phyloP scores from a whole-genome alignment of 2,113 vertebrate genomes.

The Propithecus coquereli region DNA sequence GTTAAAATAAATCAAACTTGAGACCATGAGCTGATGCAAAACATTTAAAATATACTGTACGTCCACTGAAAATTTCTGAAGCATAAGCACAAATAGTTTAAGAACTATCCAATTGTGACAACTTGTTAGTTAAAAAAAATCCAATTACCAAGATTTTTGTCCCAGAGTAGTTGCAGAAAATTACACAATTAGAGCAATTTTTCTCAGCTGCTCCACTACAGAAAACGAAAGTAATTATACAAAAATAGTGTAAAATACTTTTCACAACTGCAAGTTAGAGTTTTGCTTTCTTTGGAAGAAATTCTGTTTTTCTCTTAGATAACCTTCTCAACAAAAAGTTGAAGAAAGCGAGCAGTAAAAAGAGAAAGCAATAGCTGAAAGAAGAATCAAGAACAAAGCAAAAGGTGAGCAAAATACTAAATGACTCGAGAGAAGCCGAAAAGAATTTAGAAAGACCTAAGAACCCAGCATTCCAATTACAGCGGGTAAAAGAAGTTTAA shows the following conservation, averaged over 20 bases:
- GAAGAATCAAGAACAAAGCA: background rate
- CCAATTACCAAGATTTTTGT: conserved; percentile 74
- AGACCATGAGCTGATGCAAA: conserved; percentile 71
- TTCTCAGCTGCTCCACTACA: conserved; percentile 65
- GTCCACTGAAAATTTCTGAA: conserved; percentile 57
- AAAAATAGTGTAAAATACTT: conserved; percentile 68
- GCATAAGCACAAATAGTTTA: conserved; percentile 69
- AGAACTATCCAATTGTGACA: conserved; percentile 66
- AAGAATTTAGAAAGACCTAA: background rate
- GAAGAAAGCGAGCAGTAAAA: conserved; percentile 23
- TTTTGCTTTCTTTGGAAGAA: conserved; percentile 70
- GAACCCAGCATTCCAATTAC: conserved; percentile 13
- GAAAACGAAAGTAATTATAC: conserved; percentile 68
- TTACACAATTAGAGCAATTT: conserved; percentile 71
- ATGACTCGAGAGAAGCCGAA: conserved; percentile 15
- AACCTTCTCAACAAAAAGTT: conserved; percentile 42
- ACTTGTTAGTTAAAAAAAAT: conserved; percentile 75
- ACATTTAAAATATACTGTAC: conserved; percentile 68
- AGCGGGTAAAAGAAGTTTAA: conserved; percentile 12
- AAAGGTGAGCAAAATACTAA: conserved; percentile 23
- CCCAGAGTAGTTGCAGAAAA: conserved; percentile 70
- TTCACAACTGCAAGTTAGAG: conserved; percentile 64
- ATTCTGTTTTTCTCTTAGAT: conserved; percentile 47
- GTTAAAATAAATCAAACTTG: conserved; percentile 78
- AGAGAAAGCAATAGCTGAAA: conserved; percentile 10